A percentile compares a stretch with the other conserved stretches of the same genome.
These are phyloP conservation scores for Poecilus cupreus DNA, from an alignment of 2,888 invertebrate species.

Conservation along the genomic window DNA sequence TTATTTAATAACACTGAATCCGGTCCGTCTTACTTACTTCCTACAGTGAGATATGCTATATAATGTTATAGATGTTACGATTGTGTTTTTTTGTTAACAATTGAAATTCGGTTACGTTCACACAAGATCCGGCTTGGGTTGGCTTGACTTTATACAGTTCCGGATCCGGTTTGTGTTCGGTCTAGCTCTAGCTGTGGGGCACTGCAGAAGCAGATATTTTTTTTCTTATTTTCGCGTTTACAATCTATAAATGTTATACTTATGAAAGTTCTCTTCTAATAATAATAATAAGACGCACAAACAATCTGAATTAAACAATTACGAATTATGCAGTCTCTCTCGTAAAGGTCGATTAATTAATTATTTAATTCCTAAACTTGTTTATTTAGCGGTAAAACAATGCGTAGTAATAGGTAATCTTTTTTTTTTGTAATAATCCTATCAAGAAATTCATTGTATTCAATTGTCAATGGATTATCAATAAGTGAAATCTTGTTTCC, in stretches of 20 bases:
- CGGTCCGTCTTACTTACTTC: slow-evolving; percentile 33
- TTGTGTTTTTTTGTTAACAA: too few species aligned
- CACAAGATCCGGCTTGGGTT: background rate
- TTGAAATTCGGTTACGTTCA: slow-evolving; percentile 34
- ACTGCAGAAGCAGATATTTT: slow-evolving; percentile 51
- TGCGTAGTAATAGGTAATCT: slow-evolving; percentile 36
- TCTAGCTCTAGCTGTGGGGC: slow-evolving; percentile 47
- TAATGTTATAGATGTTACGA: slow-evolving; percentile 5
- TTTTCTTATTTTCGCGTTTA: slow-evolving; percentile 40
- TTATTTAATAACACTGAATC: slow-evolving; percentile 8
- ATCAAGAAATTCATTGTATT: slow-evolving; percentile 73
- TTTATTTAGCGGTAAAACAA: slow-evolving; percentile 55
- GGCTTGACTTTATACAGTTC: slow-evolving; percentile 9
- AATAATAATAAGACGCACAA: slow-evolving; percentile 48
- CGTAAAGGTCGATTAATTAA: slow-evolving; percentile 49
- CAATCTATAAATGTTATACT: slow-evolving; percentile 49
- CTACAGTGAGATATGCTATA: slow-evolving; percentile 42
- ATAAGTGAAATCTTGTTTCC: slow-evolving; percentile 60
- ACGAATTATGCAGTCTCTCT: slow-evolving; percentile 53
- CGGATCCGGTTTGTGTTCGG: background rate
- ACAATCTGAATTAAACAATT: slow-evolving; percentile 48
- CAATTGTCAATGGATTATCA: slow-evolving; percentile 73
- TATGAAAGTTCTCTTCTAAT: slow-evolving; percentile 47
- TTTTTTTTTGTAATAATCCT: slow-evolving; percentile 42
- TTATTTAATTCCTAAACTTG: slow-evolving; percentile 52